Percentiles rank a stretch among this genome's conserved stretches.
Evolutionary conservation across 2,113 vertebrate species (phyloP).

Genomic region (Notechis scutatus): DNA sequence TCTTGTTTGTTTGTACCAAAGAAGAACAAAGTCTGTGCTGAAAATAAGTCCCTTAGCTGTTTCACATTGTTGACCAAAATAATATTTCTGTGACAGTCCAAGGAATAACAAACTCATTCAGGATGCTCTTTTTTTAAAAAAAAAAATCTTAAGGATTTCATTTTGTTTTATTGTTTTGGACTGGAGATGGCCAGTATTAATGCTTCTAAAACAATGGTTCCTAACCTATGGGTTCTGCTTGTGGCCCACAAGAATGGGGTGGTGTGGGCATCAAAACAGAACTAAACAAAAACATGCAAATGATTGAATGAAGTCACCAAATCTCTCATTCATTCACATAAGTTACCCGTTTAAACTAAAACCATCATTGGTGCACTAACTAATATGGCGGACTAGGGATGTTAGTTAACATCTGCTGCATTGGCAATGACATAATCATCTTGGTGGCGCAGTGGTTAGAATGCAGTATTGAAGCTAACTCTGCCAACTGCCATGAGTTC

Average conservation of each 20-base stretch:
- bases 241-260: background rate
- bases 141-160: background rate
- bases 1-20: conserved; percentile 29
- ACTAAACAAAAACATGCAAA: background rate
- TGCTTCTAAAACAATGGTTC: background rate
- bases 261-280: background rate
- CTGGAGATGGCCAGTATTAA: background rate
- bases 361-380: background rate
- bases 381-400: background rate
- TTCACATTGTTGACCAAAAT: conserved; percentile 11
- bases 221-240: background rate
- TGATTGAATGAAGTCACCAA: background rate
- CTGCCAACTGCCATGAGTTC: background rate
- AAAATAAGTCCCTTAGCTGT: conserved; percentile 7
- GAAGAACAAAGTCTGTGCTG: conserved; percentile 36
- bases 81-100: background rate
- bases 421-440: background rate
- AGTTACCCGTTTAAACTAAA: background rate
- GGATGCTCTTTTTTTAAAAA: background rate
- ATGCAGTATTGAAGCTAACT: background rate
- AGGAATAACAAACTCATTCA: conserved; percentile 7
- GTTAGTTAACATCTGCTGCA: background rate
- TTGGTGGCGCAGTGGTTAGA: background rate
- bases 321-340: background rate
- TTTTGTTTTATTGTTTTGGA: background rate